Evolutionary conservation across 2,888 invertebrate species (phyloP).

Genomic region (Harpalus rubripes): DNA sequence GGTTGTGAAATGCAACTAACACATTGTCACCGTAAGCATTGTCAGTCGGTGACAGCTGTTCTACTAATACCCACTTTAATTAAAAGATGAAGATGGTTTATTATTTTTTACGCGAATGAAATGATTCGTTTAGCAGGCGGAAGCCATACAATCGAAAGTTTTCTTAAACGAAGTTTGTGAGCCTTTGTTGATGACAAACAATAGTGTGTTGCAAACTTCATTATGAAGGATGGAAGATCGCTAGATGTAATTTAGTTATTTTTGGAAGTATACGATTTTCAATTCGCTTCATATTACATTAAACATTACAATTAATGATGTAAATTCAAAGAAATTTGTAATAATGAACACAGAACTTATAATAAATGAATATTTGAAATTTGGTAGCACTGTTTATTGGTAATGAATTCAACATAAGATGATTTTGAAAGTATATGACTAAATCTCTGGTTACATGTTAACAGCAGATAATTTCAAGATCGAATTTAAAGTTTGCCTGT

Average conservation of each 20-base stretch:
- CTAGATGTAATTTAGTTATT: conserved; percentile 21
- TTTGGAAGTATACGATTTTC: background rate
- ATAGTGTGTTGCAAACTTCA: conserved; percentile 36
- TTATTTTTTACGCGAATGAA: conserved; percentile 43
- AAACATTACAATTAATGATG: too few species aligned
- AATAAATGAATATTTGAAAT: too few species aligned
- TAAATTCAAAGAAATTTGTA: too few species aligned
- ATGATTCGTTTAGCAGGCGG: conserved; percentile 49
- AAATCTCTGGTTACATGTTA: too few species aligned
- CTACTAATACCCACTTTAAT: conserved; percentile 48
- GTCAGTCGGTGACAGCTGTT: conserved; percentile 19
- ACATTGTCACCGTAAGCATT: conserved; percentile 22
- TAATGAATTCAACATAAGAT: too few species aligned
- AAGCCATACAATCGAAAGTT: conserved; percentile 47
- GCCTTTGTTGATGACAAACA: background rate
- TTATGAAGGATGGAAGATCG: conserved; percentile 12
- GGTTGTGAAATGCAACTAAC: conserved; percentile 17
- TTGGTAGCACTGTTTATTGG: too few species aligned
- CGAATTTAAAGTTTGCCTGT: too few species aligned
- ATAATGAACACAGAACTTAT: too few species aligned
- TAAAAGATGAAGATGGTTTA: conserved; percentile 56
- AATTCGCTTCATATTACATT: too few species aligned
- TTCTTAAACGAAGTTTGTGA: conserved; percentile 52
- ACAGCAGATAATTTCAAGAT: too few species aligned
- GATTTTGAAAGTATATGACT: too few species aligned